phyloP scores from a whole-genome alignment of 2,797 vertebrate species.

The Orestias chungarensis region DNA sequence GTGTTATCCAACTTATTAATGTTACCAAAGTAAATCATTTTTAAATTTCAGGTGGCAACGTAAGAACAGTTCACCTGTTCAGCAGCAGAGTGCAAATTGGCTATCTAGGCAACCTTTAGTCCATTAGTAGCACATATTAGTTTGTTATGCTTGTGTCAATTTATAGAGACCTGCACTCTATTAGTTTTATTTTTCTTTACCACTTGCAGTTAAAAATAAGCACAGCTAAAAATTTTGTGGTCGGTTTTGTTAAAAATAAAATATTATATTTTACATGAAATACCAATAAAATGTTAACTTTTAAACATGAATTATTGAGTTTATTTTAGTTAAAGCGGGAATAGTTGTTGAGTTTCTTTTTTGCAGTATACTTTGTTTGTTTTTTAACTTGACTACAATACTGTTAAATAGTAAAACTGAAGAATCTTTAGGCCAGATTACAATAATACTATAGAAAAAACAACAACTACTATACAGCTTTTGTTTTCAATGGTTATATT shows the following conservation, averaged over 20 bases:
- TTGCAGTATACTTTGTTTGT: not conserved
- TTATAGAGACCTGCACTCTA: not conserved
- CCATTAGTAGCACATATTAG: not conserved
- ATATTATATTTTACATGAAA: not conserved
- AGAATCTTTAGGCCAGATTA: not conserved
- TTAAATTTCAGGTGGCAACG: not conserved
- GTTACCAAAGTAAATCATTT: not conserved
- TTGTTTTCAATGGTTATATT: not conserved
- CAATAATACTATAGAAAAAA: not conserved
- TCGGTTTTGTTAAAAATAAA: not conserved
- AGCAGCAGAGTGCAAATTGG: not conserved
- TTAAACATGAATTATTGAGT: not conserved
- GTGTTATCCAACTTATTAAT: not conserved
- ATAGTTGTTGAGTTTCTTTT: not conserved
- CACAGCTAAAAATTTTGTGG: not conserved
- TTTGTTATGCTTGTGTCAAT: not conserved
- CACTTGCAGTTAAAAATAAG: not conserved
- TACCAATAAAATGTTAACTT: too few relatives aligned
- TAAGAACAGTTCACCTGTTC: not conserved
- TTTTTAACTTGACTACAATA: not conserved
- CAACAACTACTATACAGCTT: too few relatives aligned
- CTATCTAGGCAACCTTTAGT: not conserved
- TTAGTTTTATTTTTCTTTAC: not conserved
- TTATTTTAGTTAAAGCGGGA: not conserved
- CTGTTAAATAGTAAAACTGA: not conserved